phyloP scores from a whole-genome alignment of 2,113 vertebrate species.

The Callaeas wilsoni region DNA sequence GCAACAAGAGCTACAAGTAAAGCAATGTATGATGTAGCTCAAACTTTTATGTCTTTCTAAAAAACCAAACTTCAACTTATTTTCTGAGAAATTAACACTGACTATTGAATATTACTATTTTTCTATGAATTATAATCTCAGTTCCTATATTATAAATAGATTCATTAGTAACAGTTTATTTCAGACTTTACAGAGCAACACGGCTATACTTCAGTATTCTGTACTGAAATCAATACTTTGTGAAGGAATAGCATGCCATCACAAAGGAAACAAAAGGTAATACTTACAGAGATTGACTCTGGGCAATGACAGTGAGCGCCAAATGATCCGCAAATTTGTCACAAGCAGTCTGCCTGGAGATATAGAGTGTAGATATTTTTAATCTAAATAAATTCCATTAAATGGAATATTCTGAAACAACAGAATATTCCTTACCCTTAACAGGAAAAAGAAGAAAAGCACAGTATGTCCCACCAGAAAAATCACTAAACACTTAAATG shows the following conservation, averaged over 20 bases:
- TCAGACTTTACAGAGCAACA: neutral
- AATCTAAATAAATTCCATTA: neutral
- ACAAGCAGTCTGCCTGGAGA: slow-evolving; percentile 85
- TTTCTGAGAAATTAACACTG: neutral
- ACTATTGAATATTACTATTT: neutral
- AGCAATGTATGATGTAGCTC: neutral
- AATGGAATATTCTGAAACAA: neutral
- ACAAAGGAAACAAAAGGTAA: neutral
- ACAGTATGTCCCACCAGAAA: neutral
- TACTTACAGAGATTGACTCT: slow-evolving; percentile 91
- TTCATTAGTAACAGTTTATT: neutral
- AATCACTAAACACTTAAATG: neutral
- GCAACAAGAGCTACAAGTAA: neutral
- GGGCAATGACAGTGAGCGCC: slow-evolving; percentile 91
- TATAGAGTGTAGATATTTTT: neutral
- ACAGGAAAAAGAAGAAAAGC: neutral
- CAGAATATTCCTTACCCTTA: neutral
- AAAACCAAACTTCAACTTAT: neutral
- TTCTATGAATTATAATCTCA: neutral
- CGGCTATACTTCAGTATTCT: neutral
- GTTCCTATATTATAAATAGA: neutral
- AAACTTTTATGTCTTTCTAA: neutral
- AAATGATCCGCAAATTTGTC: slow-evolving; percentile 94
- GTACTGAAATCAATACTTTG: neutral
- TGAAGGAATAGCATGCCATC: neutral